Percentiles rank a stretch among this genome's conserved stretches.
phyloP scores from a whole-genome alignment of 2,797 vertebrate genomes.

The Todus mexicanus region DNA sequence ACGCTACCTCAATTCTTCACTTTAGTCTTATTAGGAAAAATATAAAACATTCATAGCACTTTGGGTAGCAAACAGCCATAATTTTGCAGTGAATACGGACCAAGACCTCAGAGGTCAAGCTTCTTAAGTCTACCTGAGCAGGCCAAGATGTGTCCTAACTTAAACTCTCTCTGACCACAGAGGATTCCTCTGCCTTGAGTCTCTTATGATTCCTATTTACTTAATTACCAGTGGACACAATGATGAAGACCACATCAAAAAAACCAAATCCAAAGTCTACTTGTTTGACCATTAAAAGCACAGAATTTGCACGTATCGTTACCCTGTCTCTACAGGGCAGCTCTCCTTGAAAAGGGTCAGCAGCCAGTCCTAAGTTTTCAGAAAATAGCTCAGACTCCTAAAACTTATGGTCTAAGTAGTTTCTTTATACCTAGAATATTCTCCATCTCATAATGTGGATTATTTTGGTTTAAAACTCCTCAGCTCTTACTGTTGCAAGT shows the following conservation, averaged over 20 bases:
- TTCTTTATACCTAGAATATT: not conserved
- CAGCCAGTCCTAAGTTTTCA: not conserved
- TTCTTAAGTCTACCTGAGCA: not conserved
- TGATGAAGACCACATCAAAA: not conserved
- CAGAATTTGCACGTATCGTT: not conserved
- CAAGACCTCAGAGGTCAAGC: not conserved
- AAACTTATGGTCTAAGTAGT: accelerated
- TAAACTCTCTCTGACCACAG: not conserved
- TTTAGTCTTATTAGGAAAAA: not conserved
- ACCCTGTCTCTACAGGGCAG: not conserved
- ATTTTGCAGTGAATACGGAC: not conserved
- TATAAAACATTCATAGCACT: not conserved
- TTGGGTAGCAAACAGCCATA: not conserved
- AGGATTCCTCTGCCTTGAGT: not conserved
- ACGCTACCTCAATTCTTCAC: no score
- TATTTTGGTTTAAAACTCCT: not conserved
- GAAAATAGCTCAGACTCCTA: not conserved
- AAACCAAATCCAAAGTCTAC: not conserved
- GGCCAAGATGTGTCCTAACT: not conserved
- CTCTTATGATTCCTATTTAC: not conserved
- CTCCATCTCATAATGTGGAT: not conserved
- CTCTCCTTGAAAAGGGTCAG: not conserved
- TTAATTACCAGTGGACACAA: not conserved
- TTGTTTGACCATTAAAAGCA: not conserved
- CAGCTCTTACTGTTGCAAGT: not conserved